Evolutionary conservation across 2,113 vertebrate species (phyloP), one percentile per base, ranked within the genome.

Genomic region (Sebastes schlegelii): DNA sequence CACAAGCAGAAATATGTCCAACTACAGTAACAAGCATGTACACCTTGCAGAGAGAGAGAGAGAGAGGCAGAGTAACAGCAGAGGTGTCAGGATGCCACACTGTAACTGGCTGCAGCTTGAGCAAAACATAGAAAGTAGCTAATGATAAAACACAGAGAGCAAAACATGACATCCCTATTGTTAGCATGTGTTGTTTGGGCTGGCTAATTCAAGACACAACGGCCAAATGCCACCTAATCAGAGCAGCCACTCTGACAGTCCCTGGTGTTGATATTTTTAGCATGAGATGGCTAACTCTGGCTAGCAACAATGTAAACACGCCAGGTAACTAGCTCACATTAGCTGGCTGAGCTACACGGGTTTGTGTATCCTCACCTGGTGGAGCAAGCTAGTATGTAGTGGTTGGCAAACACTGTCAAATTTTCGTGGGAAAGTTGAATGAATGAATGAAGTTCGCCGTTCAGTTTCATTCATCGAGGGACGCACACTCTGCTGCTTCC

Each of bases 211-310:
- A 43, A 55, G 51, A 70, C 62, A 74, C 69, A 58, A 42, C 13
- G 10, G 77, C 13, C 10, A 74, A 82, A 78, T 52, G 23, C 40
- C 48, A 48, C 57, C 16, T 62, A 76, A 75, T 77, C 58, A 40
- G 26, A 57, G 45, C 9, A 74, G 26, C 78, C 78, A 74, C 71
- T 9, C 26, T 61, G 81, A 61, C 48, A 43, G 48, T 76, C 55
- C 51, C 10, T 64, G 74, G n/a, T 90, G 86, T 87, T 92, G 69
- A 89, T 88, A 89, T 92, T 92, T 91, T 89, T 92, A 92, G 90
- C 91, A 82, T 74, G 60, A 63, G 60, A 64, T 64, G 55, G 92
- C 91, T 93, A 94, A 85, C 84, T 62, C 2, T 45, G 58, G 46
- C 77, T 91, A 88, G 87, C 91, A 84, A 63, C 73, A 46, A 80